Base-by-base conservation (phyloP, 2,888 invertebrate genomes). In the Cerceris rybyensis region DNA sequence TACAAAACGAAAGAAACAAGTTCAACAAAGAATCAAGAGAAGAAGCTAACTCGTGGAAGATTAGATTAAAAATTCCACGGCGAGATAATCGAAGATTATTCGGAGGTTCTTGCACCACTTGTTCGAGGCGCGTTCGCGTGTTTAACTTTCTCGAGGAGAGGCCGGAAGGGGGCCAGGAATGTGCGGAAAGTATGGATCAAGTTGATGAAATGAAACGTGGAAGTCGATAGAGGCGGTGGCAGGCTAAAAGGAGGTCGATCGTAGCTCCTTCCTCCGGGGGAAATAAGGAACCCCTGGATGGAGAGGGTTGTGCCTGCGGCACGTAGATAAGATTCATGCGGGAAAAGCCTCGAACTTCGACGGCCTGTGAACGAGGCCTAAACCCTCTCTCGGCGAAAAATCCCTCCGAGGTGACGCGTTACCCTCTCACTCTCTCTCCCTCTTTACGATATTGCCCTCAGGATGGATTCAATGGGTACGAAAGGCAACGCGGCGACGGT, bases 241-340 rank as follows among this genome's bases (percentile, higher is more conserved):
- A 57, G 70, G 67, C 74, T 78, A 73, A 78, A 85, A 81, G 77
- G 82, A 70, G 81, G 84, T 80, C 83, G 80, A 81, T 81, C 78
- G 84, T 70, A 61, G 74, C 66, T 75, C 68, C 63, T 60, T 60
- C 58, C 52, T 58, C 46, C 64, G 70, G 84, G 78, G 76, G 74
- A 81, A 74, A 76, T 75, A 79, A 78, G 81, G 81, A 82, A 54
- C 52, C 42, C 41, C 65, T 63, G 14, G 41, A 69, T 61, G 58
- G 73, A 55, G 64, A 59, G 16, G 68, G 64, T 52, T 59, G 72
- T 59, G 86, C 84, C 87, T 87, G 87, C 81, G 80, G 87, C 80
- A 77, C 84, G 84, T 80, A 86, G 86, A 87, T 87, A 87, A 86
- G 82, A 87, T 87, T 87, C 87, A 85, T 80, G 75, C 85, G 78